Conservation (phyloP, 2,888 invertebrate genomes). For the Rhamnusium bicolor region DNA sequence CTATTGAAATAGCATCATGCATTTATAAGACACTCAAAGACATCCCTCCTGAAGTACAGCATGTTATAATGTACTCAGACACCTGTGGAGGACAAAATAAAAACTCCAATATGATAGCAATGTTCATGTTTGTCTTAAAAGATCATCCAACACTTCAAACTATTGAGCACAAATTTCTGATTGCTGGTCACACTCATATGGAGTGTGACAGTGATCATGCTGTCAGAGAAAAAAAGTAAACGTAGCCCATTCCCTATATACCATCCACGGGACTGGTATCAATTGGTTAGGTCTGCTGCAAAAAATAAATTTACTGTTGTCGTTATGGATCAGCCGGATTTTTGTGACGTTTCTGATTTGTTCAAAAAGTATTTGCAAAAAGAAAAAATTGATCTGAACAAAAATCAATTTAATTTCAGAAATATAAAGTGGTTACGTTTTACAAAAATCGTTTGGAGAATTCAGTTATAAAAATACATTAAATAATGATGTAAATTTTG, state of each 20-base stretch:
- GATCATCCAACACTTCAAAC: conserved; percentile 18
- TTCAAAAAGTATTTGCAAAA: too few species aligned
- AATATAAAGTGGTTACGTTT: too few species aligned
- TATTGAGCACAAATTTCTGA: conserved; percentile 54
- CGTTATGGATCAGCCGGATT: too few species aligned
- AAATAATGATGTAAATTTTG: too few species aligned
- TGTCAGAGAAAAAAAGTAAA: conserved; percentile 40
- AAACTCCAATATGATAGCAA: neutral
- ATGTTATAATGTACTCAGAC: neutral
- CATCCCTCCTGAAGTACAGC: neutral
- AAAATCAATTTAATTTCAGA: too few species aligned
- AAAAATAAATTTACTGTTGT: too few species aligned
- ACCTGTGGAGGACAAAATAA: conserved; percentile 1
- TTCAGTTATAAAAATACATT: too few species aligned
- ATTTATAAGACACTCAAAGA: neutral
- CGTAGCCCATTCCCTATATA: conserved; percentile 2
- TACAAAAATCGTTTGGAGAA: too few species aligned
- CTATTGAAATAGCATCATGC: neutral
- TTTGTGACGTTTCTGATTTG: too few species aligned
- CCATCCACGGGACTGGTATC: neutral
- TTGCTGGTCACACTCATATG: conserved; percentile 51
- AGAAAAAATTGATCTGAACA: too few species aligned
- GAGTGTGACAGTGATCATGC: conserved; percentile 52
- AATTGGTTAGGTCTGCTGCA: conserved; percentile 11
- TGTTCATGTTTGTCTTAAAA: neutral